Base-by-base conservation (phyloP, 1,140 invertebrate species). In the Drosophila mojavensis region DNA sequence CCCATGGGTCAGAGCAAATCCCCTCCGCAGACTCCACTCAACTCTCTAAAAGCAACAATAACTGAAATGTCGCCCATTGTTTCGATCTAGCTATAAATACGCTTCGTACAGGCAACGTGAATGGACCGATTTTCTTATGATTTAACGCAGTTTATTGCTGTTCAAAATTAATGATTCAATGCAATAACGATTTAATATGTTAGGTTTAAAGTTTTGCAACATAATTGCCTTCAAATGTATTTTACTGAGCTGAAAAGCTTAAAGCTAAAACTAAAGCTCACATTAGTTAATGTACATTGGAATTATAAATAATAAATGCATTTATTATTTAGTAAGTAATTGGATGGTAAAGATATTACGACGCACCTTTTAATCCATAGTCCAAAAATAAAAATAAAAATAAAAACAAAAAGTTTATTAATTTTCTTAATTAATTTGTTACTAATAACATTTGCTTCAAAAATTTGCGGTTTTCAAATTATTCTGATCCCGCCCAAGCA, bases 31-130 rank as follows among this genome's bases (percentile, higher is more conserved):
- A 33, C 36, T 2, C 5, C 36, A 7, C 24, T 17, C 6, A 47
- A 39, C 43, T 11, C 10, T 15, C 15, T 20, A 64, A 53, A 53
- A 55, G 43, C 58, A 73, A 28, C 50, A 33, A 43, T 65, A 70
- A 81, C 60, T 63, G 68, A 81, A 84, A 54, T 84, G 77, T 81
- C 41, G 78, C 28, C 50, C 61, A 85, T 84, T 83, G 77, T 83
- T 72, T 67, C 63, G 69, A 60, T 63, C 41, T 55, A 55, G 28
- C 63, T 41, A 67, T 54, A 72, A 59, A 59, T 47, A 39, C 36
- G 65, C 20, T 10, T 28, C 15, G 41, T 26, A 30, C 0, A 2
- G 48, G n/a, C 64, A 48, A 20, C 54, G 26, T 41, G 30, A 64
- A 50, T 65, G 67, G 7, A 43, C 28, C 47, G 54, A 60, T 48